Base-by-base conservation (phyloP, 2,113 vertebrate genomes). In the Ramphastos sulfuratus region DNA sequence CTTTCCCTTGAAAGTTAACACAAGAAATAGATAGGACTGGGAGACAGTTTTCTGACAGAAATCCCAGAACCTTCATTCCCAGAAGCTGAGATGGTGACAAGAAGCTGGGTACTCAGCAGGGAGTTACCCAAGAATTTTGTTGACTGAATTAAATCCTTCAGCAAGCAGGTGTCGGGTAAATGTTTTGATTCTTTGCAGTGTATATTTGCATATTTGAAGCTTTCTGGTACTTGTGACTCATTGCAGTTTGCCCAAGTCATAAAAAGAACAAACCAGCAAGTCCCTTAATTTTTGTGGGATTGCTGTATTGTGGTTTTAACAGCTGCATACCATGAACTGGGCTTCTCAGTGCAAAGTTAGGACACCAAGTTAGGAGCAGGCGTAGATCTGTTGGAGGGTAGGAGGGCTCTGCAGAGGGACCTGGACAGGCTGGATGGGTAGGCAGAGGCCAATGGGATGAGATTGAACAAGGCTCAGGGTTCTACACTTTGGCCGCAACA, bases 11-110 rank as follows among this genome's bases (percentile, higher is more conserved):
- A 84, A 96, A 93, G 91, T 93, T 95, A 92, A 92, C 94, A 95
- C 79, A 85, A 92, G 87, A 77, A 89, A 89, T 86, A 92, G 91
- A 93, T 87, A 81, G 65, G 90, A 87, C 76, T 90, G 74, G 87
- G 79, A 94, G 93, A 93, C 93, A 95, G 91, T 94, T 96, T 95
- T 91, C 94, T 96, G 96, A 95, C 95, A 96, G 73, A 55, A 95
- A 63, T 96, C 94, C 95, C 94, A 96, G 95, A 96, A 85, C 86
- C 76, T 93, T 95, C 85, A 89, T 91, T 95, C 92, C 42, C 65
- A 96, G 85, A 87, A 95, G 73, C 85, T 44, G 89, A 92, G 52
- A 85, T 39, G 31, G 79, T 92, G 93, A 92, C 89, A 91, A 85
- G 87, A 95, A 96, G 91, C 91, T 94, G 91, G 93, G 54, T 91